phyloP scores from a whole-genome alignment of 2,113 vertebrate genomes.

The Meleagris gallopavo region DNA sequence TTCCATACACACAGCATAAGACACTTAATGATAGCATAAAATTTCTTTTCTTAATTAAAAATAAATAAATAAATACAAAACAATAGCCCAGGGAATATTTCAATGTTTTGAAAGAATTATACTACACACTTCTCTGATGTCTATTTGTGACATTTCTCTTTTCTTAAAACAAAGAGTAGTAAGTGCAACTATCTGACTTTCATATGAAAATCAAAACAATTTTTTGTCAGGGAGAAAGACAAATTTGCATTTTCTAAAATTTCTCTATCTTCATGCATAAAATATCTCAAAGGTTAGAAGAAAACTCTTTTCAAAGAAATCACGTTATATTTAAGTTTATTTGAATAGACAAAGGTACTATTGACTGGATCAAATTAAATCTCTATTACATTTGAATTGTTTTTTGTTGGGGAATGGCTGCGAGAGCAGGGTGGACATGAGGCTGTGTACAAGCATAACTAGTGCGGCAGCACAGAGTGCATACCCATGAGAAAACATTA shows the following conservation, averaged over 20 bases:
- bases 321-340: not conserved
- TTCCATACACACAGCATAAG: not conserved
- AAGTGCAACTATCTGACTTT: not conserved
- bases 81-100: not conserved
- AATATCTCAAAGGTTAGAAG: not conserved
- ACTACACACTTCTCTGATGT: not conserved
- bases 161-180: not conserved
- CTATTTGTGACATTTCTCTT: not conserved
- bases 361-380: conserved; percentile 9
- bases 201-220: conserved; percentile 6
- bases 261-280: not conserved
- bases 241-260: not conserved
- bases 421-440: too few species aligned
- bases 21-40: not conserved
- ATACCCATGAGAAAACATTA: too few species aligned
- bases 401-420: too few species aligned
- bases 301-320: not conserved
- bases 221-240: not conserved
- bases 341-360: conserved; percentile 20
- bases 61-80: not conserved
- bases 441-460: too few species aligned
- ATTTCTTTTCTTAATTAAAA: not conserved
- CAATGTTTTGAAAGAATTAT: not conserved
- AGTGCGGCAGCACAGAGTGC: too few species aligned
- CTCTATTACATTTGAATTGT: not conserved